Conservation (phyloP, 2,888 invertebrate genomes). For the Aphidoletes aphidimyza region DNA sequence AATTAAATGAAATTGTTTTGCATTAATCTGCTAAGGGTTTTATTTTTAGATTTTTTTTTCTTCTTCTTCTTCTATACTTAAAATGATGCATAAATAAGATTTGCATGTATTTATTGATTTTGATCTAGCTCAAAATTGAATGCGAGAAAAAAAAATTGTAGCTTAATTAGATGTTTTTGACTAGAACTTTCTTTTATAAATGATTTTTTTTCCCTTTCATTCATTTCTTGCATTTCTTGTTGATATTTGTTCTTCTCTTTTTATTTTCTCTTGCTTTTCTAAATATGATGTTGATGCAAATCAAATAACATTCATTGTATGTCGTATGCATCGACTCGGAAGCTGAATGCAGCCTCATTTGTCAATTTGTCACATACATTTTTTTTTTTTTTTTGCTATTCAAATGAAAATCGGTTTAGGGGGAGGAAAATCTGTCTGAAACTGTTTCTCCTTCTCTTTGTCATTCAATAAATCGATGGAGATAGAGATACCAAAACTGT, state of each 20-base stretch:
- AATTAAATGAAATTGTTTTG: constrained; percentile 10
- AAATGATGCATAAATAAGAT: constrained; percentile 48
- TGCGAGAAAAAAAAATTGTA: neutral
- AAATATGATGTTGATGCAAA: neutral
- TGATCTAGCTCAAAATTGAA: constrained; percentile 2
- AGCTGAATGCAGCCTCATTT: neutral
- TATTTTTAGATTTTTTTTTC: too few species aligned
- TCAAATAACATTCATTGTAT: neutral
- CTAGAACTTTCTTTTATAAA: constrained; percentile 20
- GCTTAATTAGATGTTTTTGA: constrained; percentile 44
- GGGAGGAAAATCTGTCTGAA: neutral
- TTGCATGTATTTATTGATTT: neutral
- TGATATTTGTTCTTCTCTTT: neutral
- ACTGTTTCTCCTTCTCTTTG: neutral
- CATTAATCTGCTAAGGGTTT: constrained; percentile 13
- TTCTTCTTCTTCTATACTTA: neutral
- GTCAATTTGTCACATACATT: neutral
- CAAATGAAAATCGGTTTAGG: neutral
- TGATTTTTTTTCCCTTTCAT: neutral
- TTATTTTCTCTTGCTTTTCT: too few species aligned
- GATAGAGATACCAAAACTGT: constrained; percentile 13
- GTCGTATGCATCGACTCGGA: neutral
- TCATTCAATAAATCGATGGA: neutral
- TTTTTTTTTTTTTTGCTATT: neutral
- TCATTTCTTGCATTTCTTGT: neutral